phyloP scores from a whole-genome alignment of 2,888 invertebrate genomes.

The Eulithis prunata region DNA sequence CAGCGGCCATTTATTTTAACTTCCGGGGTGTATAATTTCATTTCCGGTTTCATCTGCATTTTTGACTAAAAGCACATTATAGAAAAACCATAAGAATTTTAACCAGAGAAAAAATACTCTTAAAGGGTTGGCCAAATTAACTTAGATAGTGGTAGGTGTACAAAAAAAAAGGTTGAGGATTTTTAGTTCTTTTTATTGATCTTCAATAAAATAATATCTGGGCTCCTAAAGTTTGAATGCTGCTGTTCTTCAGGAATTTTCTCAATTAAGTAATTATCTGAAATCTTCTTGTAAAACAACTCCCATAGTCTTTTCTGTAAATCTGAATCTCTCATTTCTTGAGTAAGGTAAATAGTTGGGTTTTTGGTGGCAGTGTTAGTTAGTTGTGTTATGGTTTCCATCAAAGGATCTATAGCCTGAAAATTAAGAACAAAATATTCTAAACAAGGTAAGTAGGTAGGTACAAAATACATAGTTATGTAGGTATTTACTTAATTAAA shows the following conservation, averaged over 20 bases:
- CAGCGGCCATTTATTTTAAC: too few relatives aligned
- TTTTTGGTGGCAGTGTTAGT: conserved; percentile 70
- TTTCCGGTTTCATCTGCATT: too few relatives aligned
- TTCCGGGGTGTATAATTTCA: too few relatives aligned
- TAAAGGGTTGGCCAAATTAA: too few relatives aligned
- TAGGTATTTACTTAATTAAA: too few relatives aligned
- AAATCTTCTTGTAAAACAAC: conserved; percentile 67
- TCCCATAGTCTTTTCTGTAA: conserved; percentile 72
- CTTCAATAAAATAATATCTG: conserved; percentile 85
- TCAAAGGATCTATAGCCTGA: conserved; percentile 84
- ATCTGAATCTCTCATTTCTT: conserved; percentile 88
- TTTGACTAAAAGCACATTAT: too few relatives aligned
- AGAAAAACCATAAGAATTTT: too few relatives aligned
- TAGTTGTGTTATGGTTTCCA: conserved; percentile 82
- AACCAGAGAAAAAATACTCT: too few relatives aligned
- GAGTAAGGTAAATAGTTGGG: conserved; percentile 86
- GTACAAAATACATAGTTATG: too few relatives aligned
- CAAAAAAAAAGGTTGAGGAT: too few relatives aligned
- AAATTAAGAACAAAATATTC: conserved; percentile 40
- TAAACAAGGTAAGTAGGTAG: neutral
- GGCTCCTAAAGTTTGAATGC: conserved; percentile 85
- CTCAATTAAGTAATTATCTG: conserved; percentile 62
- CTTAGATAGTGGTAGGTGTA: too few relatives aligned
- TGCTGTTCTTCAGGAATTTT: conserved; percentile 84
- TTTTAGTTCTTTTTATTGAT: conserved; percentile 60